Evolutionary conservation across 2,797 vertebrate genomes (phyloP), one percentile per base, ranked within the genome.

Genomic region (Coendou prehensilis): DNA sequence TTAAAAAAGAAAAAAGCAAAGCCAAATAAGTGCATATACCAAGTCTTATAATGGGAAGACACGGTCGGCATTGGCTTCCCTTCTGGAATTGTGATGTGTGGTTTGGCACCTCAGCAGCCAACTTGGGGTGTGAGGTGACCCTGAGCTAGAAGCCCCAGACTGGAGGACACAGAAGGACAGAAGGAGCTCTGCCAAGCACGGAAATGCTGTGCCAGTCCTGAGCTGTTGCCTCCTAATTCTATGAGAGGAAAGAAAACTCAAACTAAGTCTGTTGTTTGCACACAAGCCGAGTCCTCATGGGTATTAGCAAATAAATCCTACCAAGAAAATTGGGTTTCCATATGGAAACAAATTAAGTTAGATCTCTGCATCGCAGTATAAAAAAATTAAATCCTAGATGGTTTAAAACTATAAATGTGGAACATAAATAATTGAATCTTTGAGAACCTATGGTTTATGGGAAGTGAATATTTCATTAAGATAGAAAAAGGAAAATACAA

Each of bases 341-440:
- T 54, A 59, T 41, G n/a, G 67, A 82, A 95, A 86, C 45, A 81
- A 82, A 76, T 84, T 84, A 76, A 92, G 61, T 80, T 86, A 91
- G 50, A 45, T 52, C 57, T 54, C 59, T 83, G 5, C 41, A 69
- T 84, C 23, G 52, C 33, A 50, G 28, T 52, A 8, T n/a, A 47
- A 83, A 64, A 94, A 61, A 92, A 84, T 8, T 33, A 54, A 84
- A 61, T 84, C 83, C 28, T 64, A 91, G 30, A 26, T 64, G 22
- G 26, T 41, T 88, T 91, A 59, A 45, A 81, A 50, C 56, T 82
- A 30, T 59, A 50, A 13, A 69, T 80, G 50, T 87, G 30, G 61
- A 54, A 89, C 67, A 84, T 71, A 89, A 37, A 20, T 64, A 86
- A 26, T 93, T 75, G 57, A 87, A 47, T 86, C 45, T n/a, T 0